Base-by-base conservation (phyloP, 2,113 vertebrate genomes). In the Atherinomorus stipes region DNA sequence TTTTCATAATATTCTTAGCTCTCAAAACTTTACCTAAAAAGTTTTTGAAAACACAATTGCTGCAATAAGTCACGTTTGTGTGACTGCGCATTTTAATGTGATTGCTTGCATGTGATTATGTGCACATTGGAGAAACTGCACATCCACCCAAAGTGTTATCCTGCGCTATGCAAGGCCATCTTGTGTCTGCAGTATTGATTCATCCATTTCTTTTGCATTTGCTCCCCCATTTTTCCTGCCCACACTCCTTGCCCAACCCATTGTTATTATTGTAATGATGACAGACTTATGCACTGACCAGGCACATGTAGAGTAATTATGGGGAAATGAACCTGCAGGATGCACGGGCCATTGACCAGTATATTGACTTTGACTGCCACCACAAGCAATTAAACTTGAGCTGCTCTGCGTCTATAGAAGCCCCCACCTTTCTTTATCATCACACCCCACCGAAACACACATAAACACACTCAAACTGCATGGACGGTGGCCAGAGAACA, bases 281-380 rank as follows among this genome's bases (percentile, higher is more conserved):
- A 90, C 85, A 93, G 88, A 91, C 91, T 87, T 93, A 87, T 86
- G 89, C 88, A 87, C 87, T 83, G 89, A 84, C 86, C 83, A 61
- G 80, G 85, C 61, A 47, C 89, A 85, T 94, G 93, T 93, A 90
- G 85, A 91, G 88, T 94, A 92, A 94, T 94, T 93, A 94, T 89
- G 78, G 83, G 89, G 85, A 93, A 93, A 93, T 93, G 91, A 93
- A 93, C 92, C 92, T 92, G 85, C 67, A 47, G 85, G 72, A 87
- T 91, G 84, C 90, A 93, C 68, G 88, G 90, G 53, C 91, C 94
- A 94, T 93, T 94, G 93, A 91, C 90, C 89, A 90, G 81, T 85
- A 91, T 92, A 94, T 94, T 92, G 93, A 93, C 91, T 93, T 90
- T 90, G 90, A 93, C 90, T 93, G 90, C 90, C 90, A 93, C 91